Percentiles rank a stretch among this genome's conserved stretches.
Evolutionary conservation across 2,888 invertebrate species (phyloP).

Genomic region (Hypselothyrea guttata): DNA sequence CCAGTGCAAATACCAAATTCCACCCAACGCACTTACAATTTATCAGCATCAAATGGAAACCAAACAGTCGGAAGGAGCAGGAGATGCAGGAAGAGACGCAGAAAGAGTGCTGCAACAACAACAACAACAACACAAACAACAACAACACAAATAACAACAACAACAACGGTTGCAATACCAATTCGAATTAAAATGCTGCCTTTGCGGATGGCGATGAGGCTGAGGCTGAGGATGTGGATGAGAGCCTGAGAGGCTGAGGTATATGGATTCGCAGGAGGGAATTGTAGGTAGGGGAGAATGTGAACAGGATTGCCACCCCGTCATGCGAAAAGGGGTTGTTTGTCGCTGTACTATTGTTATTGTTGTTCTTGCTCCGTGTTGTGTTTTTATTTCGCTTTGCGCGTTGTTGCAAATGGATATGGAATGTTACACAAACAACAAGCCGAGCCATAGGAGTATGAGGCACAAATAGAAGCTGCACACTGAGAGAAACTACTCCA

Average conservation of each 20-base stretch:
- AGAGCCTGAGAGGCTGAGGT: neutral
- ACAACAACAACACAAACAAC: constrained; percentile 48
- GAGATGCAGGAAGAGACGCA: constrained; percentile 26
- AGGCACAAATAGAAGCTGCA: constrained; percentile 28
- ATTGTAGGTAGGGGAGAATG: constrained; percentile 14
- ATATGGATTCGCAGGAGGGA: constrained; percentile 6
- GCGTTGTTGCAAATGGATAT: constrained; percentile 65
- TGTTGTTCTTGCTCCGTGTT: constrained; percentile 28
- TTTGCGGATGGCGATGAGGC: constrained; percentile 31
- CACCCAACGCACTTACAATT: constrained; percentile 70
- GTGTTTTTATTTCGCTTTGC: constrained; percentile 28
- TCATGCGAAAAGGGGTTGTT: constrained; percentile 53
- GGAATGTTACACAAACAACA: constrained; percentile 70
- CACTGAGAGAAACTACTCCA: constrained; percentile 17
- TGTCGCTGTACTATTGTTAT: constrained; percentile 30
- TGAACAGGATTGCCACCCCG: constrained; percentile 53
- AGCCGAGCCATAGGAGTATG: constrained; percentile 20
- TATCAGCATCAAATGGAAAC: constrained; percentile 77
- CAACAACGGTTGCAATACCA: constrained; percentile 66
- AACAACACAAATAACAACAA: constrained; percentile 62
- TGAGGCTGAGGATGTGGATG: constrained; percentile 5
- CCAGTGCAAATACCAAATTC: constrained; percentile 10
- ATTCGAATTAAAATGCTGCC: constrained; percentile 75
- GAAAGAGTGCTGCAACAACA: constrained; percentile 27
- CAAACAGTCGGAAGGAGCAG: constrained; percentile 39